Percentiles rank a stretch among this genome's conserved stretches.
Conservation (phyloP, 2,113 vertebrate species). For the Zosterops lateralis region DNA sequence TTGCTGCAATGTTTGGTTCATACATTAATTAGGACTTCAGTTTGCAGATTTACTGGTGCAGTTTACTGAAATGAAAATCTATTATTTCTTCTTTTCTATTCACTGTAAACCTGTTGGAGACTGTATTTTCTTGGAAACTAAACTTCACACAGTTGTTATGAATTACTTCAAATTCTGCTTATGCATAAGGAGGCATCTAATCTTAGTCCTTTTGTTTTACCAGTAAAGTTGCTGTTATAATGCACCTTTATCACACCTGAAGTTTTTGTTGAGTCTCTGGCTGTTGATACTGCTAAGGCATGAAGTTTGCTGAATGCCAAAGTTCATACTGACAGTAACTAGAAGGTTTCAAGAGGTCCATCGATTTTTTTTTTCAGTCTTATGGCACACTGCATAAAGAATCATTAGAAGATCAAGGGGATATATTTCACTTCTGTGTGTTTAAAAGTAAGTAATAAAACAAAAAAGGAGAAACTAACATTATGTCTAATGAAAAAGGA, state of each 20-base stretch:
- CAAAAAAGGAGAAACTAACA: neutral
- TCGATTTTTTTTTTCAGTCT: neutral
- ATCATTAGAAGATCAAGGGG: neutral
- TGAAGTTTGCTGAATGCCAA: slow-evolving; percentile 79
- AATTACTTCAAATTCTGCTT: slow-evolving; percentile 48
- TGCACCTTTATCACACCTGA: neutral
- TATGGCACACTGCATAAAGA: neutral
- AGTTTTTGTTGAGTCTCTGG: slow-evolving; percentile 34
- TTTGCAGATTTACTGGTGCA: neutral
- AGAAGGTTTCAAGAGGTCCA: slow-evolving; percentile 59
- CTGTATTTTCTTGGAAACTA: neutral
- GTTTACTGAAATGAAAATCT: neutral
- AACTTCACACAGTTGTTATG: slow-evolving; percentile 7
- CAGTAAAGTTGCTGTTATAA: slow-evolving; percentile 27
- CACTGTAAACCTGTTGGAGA: neutral
- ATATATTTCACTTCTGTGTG: neutral
- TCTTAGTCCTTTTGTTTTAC: neutral
- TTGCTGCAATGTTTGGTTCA: neutral
- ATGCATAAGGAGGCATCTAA: neutral
- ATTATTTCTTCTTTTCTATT: neutral
- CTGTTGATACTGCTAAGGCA: slow-evolving; percentile 70
- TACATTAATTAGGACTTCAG: neutral
- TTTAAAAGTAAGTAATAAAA: neutral
- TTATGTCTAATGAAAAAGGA: neutral
- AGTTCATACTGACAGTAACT: slow-evolving; percentile 76